These are phyloP conservation scores for Hippocampus zosterae DNA, from an alignment of 2,113 vertebrate genomes.

Conservation along the genomic window DNA sequence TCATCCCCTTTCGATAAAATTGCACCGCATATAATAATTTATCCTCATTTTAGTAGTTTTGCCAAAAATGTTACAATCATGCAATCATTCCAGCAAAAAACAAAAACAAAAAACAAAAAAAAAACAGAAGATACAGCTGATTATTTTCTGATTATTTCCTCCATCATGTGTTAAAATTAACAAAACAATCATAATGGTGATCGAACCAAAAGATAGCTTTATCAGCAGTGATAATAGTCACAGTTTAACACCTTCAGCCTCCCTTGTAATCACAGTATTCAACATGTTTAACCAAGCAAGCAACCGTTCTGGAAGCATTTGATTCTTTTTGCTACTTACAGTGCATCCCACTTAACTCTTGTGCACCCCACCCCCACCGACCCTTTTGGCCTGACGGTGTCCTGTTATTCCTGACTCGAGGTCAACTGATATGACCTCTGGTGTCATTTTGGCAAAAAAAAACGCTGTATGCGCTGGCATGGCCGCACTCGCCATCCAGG, in stretches of 20 bases:
- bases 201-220: slow-evolving; percentile 9
- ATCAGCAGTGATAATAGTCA: slow-evolving; percentile 7
- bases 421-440: slow-evolving; percentile 48
- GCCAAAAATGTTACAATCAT: slow-evolving; percentile 8
- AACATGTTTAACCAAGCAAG: slow-evolving; percentile 9
- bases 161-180: slow-evolving; percentile 12
- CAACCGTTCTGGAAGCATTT: slow-evolving; percentile 51
- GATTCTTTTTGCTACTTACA: slow-evolving; percentile 26
- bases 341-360: neutral
- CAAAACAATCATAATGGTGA: slow-evolving; percentile 14
- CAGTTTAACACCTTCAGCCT: slow-evolving; percentile 27
- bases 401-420: slow-evolving; percentile 50
- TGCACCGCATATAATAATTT: slow-evolving; percentile 29
- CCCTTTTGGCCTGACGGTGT: slow-evolving; percentile 21
- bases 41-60: slow-evolving; percentile 19
- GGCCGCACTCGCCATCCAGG: slow-evolving; percentile 8
- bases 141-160: slow-evolving; percentile 2
- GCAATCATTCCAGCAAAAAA: slow-evolving; percentile 1
- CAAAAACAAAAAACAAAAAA: no score
- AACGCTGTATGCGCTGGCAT: slow-evolving; percentile 15
- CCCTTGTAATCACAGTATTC: slow-evolving; percentile 55
- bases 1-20: slow-evolving; percentile 19
- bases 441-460: slow-evolving; percentile 49
- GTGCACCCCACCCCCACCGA: neutral
- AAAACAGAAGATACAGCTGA: slow-evolving; percentile 16